phyloP scores from a whole-genome alignment of 2,888 invertebrate genomes.

The Theretra japonica region DNA sequence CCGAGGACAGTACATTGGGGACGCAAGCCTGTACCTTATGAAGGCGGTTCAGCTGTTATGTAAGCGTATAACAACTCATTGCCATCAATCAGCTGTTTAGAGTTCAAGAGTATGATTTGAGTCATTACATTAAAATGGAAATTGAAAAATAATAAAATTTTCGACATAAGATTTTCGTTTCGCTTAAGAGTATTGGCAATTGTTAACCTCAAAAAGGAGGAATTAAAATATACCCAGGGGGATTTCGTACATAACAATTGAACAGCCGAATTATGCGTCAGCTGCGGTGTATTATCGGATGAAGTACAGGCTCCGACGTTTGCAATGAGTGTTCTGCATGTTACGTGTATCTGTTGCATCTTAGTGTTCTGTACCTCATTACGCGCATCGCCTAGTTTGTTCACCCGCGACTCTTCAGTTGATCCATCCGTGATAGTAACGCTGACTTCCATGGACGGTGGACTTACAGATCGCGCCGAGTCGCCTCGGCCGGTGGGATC shows the following conservation, averaged over 20 bases:
- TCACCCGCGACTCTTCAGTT: constrained; percentile 18
- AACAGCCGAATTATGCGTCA: neutral
- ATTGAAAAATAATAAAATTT: too few species aligned
- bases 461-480: neutral
- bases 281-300: neutral
- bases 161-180: neutral
- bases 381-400: constrained; percentile 29
- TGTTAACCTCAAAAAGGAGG: neutral
- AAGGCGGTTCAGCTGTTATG: neutral
- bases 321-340: constrained; percentile 32
- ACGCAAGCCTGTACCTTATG: constrained; percentile 7
- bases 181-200: neutral
- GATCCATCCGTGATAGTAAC: neutral
- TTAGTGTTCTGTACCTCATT: constrained; percentile 5
- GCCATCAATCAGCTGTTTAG: neutral
- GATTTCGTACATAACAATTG: neutral
- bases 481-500: neutral
- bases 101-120: neutral
- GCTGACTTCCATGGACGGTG: neutral
- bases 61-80: neutral
- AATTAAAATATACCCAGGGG: neutral
- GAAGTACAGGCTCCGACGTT: constrained; percentile 27
- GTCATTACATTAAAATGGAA: too few species aligned
- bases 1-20: constrained; percentile 20
- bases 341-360: constrained; percentile 28